Evolutionary conservation across 1,140 invertebrate genomes (phyloP).

Genomic region (Caenorhabditis briggsae): DNA sequence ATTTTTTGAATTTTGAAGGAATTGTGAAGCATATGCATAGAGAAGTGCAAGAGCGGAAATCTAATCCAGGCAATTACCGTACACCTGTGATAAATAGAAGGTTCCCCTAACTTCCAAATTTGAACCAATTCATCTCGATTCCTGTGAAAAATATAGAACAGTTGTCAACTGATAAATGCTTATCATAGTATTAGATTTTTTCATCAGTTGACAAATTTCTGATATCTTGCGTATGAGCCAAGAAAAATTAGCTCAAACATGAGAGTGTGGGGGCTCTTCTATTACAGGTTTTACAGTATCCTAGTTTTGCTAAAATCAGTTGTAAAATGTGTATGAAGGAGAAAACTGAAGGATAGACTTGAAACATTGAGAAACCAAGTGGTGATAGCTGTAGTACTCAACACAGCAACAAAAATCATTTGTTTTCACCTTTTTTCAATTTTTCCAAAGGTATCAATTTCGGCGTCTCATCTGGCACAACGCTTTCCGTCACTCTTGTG

Average conservation of each 20-base stretch:
- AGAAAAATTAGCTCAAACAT: no score
- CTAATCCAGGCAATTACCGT: no score
- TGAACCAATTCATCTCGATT: no score
- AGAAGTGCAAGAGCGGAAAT: slow-evolving; percentile 34
- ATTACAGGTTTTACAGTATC: neutral
- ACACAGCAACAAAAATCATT: neutral
- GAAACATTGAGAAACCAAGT: slow-evolving; percentile 5
- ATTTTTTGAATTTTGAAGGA: neutral
- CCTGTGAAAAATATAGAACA: no score
- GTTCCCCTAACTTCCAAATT: no score
- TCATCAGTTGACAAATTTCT: no score
- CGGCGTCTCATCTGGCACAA: slow-evolving; percentile 44
- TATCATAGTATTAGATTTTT: no score
- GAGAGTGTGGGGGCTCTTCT: neutral
- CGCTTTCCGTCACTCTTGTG: slow-evolving; percentile 34
- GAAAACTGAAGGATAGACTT: neutral
- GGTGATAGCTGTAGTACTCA: neutral
- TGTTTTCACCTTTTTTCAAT: slow-evolving; percentile 43
- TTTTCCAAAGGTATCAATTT: slow-evolving; percentile 38
- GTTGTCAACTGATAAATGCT: no score
- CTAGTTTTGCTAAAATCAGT: neutral
- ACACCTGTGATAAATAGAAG: no score
- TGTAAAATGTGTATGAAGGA: neutral
- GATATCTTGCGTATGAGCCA: no score
- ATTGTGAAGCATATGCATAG: neutral